Conservation (phyloP, 2,888 invertebrate genomes). For the Eupithecia exiguata region DNA sequence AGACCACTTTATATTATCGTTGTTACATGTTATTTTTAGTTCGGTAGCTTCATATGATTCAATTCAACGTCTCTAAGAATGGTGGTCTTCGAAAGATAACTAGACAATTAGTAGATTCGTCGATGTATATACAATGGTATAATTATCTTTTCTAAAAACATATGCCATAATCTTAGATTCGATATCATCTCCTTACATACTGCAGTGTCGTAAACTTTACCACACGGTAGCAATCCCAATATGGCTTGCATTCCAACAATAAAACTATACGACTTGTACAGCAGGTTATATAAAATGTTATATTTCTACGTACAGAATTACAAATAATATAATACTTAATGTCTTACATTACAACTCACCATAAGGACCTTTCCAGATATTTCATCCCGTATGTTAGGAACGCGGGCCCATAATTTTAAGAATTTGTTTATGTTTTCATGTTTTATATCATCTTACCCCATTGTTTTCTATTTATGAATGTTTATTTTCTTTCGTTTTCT, state of each 20-base stretch:
- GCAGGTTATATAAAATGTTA: not conserved
- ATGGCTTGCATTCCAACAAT: constrained; percentile 4
- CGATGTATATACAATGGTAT: not conserved
- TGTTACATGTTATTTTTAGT: not conserved
- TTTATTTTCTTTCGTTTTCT: not conserved
- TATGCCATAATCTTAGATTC: not conserved
- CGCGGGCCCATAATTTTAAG: not conserved
- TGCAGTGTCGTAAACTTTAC: constrained; percentile 1
- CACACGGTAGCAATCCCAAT: not conserved
- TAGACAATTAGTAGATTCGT: not conserved
- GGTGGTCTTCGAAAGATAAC: not conserved
- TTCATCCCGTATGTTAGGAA: not conserved
- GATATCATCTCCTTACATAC: not conserved
- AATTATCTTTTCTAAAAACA: not conserved
- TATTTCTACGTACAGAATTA: not conserved
- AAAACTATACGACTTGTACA: constrained; percentile 2
- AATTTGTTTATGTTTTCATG: not conserved
- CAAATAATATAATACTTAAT: not conserved
- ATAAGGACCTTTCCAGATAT: not conserved
- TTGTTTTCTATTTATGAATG: not conserved
- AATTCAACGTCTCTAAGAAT: not conserved
- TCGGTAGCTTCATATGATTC: not conserved
- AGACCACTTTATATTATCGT: not conserved
- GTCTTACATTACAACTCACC: not conserved
- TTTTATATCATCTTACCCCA: not conserved